Percentiles rank a stretch among this genome's conserved stretches.
Evolutionary conservation across 2,113 vertebrate species (phyloP).

Genomic region (Orycteropus afer): DNA sequence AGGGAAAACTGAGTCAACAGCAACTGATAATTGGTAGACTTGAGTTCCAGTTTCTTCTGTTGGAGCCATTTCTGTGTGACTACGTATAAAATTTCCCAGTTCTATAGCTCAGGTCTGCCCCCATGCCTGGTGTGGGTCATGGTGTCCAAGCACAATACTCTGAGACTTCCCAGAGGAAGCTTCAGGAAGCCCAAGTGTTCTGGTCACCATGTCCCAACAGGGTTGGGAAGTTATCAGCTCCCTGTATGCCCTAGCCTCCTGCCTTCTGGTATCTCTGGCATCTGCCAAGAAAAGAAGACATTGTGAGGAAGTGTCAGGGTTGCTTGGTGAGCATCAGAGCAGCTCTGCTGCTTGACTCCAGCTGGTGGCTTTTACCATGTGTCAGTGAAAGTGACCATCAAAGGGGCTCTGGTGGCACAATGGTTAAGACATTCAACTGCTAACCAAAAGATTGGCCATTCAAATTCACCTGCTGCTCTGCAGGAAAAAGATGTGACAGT

Average conservation of each 20-base stretch:
- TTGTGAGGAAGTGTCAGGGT: not conserved
- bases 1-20: not conserved
- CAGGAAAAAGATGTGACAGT: too few relatives aligned
- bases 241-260: not conserved
- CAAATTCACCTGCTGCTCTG: too few relatives aligned
- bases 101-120: not conserved
- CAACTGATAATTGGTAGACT: not conserved
- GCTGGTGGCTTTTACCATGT: accelerated
- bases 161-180: not conserved
- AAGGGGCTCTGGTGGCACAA: too few relatives aligned
- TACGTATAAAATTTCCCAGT: not conserved
- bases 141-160: not conserved
- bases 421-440: too few relatives aligned
- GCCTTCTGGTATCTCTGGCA: not conserved
- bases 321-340: not conserved
- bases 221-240: not conserved
- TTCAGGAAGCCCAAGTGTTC: not conserved
- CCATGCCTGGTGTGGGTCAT: not conserved
- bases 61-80: accelerated
- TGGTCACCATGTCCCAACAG: not conserved
- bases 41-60: not conserved
- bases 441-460: too few relatives aligned
- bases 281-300: not conserved
- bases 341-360: accelerated
- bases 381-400: accelerated